Evolutionary conservation across 2,113 vertebrate genomes (phyloP).

Genomic region (Mus spicilegus): DNA sequence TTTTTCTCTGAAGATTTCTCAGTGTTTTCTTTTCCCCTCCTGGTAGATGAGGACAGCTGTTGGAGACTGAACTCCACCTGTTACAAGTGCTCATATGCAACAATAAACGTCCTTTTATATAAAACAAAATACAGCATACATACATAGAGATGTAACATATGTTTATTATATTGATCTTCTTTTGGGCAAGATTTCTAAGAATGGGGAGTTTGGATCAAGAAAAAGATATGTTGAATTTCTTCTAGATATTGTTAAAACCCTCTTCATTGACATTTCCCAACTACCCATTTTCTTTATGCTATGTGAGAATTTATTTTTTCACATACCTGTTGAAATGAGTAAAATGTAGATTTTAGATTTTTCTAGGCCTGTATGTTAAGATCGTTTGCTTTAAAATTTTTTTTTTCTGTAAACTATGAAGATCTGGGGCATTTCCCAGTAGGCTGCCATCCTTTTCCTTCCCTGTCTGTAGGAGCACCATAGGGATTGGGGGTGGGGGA

Average conservation of each 20-base stretch:
- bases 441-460: neutral
- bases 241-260: neutral
- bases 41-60: neutral
- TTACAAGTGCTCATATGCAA: neutral
- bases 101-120: neutral
- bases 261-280: neutral
- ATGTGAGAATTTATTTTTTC: neutral
- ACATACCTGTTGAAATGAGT: neutral
- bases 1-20: neutral
- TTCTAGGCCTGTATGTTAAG: neutral
- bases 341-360: neutral
- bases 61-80: neutral
- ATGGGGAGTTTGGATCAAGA: neutral
- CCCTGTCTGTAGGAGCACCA: neutral
- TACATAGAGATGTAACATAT: neutral
- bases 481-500: neutral
- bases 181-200: conserved; percentile 14
- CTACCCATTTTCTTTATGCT: neutral
- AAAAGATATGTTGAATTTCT: neutral
- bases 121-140: neutral
- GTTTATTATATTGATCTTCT: neutral
- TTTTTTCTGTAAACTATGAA: neutral
- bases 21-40: neutral
- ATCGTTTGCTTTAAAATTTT: neutral
- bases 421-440: neutral